Conservation (phyloP, 1,140 invertebrate genomes). For the Lasaia peninsularis region DNA sequence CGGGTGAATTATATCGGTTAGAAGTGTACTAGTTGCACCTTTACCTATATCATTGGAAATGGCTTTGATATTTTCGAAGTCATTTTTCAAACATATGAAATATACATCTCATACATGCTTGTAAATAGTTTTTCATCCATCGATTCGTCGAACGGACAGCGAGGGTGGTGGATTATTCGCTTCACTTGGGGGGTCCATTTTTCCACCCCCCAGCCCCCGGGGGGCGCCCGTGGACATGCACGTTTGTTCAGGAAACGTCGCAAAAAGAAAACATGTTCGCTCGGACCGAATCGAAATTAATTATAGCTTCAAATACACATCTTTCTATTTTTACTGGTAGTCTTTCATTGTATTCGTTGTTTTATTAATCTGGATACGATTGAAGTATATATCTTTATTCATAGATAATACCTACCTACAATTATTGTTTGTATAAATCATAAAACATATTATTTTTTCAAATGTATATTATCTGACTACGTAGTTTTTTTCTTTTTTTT, state of each 20-base stretch:
- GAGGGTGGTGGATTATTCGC: conserved; percentile 19
- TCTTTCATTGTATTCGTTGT: no score
- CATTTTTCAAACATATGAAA: neutral
- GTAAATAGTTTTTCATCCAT: conserved; percentile 22
- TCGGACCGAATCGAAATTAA: conserved; percentile 55
- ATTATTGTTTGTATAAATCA: no score
- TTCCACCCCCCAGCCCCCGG: conserved; percentile 15
- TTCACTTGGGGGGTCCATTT: conserved; percentile 23
- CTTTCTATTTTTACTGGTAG: neutral
- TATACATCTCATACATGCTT: neutral
- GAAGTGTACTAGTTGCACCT: no score
- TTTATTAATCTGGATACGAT: no score
- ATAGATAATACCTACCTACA: no score
- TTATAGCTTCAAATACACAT: conserved; percentile 38
- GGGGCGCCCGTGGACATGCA: conserved; percentile 28
- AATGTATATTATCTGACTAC: no score
- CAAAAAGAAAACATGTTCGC: conserved; percentile 40
- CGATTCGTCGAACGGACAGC: conserved; percentile 54
- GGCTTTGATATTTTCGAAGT: no score
- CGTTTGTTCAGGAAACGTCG: conserved; percentile 48
- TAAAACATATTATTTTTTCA: no score
- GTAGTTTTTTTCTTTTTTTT: no score
- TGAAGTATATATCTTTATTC: neutral
- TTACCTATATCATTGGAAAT: no score
- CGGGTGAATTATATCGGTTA: no score